Percentiles rank a stretch among this genome's conserved stretches.
phyloP scores from a whole-genome alignment of 2,113 vertebrate genomes.

The Myotis davidii region DNA sequence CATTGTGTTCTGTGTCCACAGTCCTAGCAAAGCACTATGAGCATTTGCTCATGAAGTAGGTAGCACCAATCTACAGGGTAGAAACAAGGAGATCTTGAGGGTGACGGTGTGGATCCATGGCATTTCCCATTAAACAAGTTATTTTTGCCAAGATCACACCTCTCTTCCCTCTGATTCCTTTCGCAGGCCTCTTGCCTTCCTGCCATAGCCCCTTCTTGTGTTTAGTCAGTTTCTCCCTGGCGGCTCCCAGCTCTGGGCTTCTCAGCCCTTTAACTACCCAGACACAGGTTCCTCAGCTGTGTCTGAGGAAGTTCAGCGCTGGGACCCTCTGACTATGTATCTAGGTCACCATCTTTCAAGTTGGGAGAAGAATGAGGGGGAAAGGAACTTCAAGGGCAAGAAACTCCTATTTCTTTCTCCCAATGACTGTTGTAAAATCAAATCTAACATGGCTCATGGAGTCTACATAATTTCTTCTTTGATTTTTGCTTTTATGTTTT shows the following conservation, averaged over 20 bases:
- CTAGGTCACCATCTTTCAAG: conserved; percentile 32
- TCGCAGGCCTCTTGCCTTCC: conserved; percentile 53
- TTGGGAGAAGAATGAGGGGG: conserved; percentile 52
- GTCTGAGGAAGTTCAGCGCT: conserved; percentile 58
- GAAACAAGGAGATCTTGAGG: background rate
- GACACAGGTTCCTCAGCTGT: background rate
- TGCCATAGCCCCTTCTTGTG: background rate
- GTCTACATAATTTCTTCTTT: conserved; percentile 5
- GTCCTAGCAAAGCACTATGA: background rate
- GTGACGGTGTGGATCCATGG: background rate
- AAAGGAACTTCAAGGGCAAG: conserved; percentile 21
- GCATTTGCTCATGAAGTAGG: conserved; percentile 51
- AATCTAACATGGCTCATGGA: background rate
- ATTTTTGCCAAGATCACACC: conserved; percentile 52
- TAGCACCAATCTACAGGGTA: background rate
- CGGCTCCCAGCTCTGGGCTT: background rate
- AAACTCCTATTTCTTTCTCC: background rate
- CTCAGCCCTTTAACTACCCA: background rate
- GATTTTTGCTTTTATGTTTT: conserved; percentile 40
- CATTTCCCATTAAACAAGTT: conserved; percentile 1
- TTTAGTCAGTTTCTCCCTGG: background rate
- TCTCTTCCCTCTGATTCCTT: background rate
- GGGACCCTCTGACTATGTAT: conserved; percentile 50
- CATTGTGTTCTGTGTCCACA: background rate
- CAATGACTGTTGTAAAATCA: background rate